Evolutionary conservation across 2,888 invertebrate genomes (phyloP).

Genomic region (Tiphia femorata): DNA sequence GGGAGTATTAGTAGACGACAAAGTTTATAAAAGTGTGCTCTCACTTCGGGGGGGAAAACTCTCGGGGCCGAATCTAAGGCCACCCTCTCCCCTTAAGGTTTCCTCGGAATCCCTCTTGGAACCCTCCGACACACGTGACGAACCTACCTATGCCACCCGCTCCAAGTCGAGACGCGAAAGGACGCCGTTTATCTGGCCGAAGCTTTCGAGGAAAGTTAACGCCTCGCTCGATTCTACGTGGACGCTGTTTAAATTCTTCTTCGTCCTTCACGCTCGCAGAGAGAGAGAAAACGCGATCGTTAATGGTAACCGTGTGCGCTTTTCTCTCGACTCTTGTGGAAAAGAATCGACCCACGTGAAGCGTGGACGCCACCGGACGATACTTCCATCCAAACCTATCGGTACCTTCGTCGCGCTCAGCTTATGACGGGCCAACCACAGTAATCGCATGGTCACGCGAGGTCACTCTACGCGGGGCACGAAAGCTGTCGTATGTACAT

Average conservation of each 20-base stretch:
- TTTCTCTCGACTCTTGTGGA: no score
- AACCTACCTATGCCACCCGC: conserved; percentile 42
- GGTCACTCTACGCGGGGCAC: conserved; percentile 45
- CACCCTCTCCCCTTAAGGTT: conserved; percentile 36
- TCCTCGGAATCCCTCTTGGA: conserved; percentile 37
- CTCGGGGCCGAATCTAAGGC: conserved; percentile 46
- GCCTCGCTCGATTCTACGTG: no score
- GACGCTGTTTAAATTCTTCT: no score
- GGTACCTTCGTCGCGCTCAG: conserved; percentile 36
- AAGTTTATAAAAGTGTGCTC: conserved; percentile 67
- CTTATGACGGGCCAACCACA: conserved; percentile 40
- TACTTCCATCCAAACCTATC: conserved; percentile 39
- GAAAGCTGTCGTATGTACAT: conserved; percentile 46
- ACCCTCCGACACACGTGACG: conserved; percentile 52
- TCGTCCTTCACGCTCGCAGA: no score
- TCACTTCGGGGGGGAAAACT: conserved; percentile 43
- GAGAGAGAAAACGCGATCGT: no score
- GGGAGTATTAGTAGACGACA: conserved; percentile 63
- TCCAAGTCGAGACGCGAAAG: background rate
- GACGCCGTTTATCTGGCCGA: no score
- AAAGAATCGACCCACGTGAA: no score
- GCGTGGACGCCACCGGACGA: conserved; percentile 16
- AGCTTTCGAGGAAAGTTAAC: no score
- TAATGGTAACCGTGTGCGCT: no score
- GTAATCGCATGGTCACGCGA: conserved; percentile 50